Conservation (phyloP, 1,140 invertebrate species). For the Medauroidea extradentata region DNA sequence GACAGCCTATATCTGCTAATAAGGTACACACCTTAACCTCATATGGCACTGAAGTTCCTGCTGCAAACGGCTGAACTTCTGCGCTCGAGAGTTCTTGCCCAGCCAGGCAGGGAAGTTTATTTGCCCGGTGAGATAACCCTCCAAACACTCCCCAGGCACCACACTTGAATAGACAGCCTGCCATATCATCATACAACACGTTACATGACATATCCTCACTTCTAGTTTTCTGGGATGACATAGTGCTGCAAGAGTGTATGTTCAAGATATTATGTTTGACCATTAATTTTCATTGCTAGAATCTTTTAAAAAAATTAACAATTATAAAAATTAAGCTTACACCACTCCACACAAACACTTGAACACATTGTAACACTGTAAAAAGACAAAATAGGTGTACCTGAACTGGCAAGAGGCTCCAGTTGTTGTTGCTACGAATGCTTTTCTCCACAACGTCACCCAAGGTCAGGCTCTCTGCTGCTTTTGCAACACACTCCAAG, state of each 20-base stretch:
- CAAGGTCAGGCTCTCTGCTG: constrained; percentile 78
- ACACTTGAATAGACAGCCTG: constrained; percentile 88
- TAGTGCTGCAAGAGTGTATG: too few relatives aligned
- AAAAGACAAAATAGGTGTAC: too few relatives aligned
- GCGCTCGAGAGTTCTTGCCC: constrained; percentile 85
- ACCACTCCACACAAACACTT: too few relatives aligned
- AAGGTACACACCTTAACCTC: constrained; percentile 70
- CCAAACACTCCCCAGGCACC: constrained; percentile 80
- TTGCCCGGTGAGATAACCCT: constrained; percentile 68
- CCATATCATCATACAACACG: background rate
- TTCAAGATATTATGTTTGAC: too few relatives aligned
- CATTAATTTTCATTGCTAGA: too few relatives aligned
- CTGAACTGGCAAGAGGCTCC: constrained; percentile 88
- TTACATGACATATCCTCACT: too few relatives aligned
- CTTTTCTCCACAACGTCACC: constrained; percentile 81
- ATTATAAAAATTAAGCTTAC: too few relatives aligned
- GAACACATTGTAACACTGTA: too few relatives aligned
- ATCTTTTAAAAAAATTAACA: too few relatives aligned
- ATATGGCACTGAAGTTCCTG: constrained; percentile 81
- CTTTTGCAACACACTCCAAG: constrained; percentile 65
- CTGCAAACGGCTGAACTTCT: constrained; percentile 75
- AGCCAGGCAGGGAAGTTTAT: constrained; percentile 94
- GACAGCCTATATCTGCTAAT: too few relatives aligned
- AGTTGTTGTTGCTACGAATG: constrained; percentile 73
- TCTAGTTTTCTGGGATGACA: too few relatives aligned